Conservation (phyloP, 2,113 vertebrate species). For the Pelodiscus sinensis region DNA sequence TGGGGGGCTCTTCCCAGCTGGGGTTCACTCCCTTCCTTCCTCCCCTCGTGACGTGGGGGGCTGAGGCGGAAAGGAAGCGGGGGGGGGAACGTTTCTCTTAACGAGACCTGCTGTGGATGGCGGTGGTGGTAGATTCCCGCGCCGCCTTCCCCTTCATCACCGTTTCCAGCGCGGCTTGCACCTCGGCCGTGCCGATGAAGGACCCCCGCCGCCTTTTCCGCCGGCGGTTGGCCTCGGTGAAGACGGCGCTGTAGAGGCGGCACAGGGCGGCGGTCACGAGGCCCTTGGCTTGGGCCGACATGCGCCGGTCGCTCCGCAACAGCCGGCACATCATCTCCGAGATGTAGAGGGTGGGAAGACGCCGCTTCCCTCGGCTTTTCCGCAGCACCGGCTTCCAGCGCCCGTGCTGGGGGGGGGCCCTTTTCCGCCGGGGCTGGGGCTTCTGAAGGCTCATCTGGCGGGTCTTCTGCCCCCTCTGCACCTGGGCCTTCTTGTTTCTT, state of each 20-base stretch:
- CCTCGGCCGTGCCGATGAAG: neutral
- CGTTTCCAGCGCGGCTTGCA: neutral
- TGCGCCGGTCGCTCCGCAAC: neutral
- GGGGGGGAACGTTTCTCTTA: neutral
- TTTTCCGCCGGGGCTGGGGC: neutral
- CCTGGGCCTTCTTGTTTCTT: neutral
- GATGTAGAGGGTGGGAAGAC: neutral
- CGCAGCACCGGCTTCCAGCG: neutral
- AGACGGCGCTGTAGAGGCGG: neutral
- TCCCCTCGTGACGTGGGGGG: neutral
- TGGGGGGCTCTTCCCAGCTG: neutral
- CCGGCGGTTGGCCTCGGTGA: neutral
- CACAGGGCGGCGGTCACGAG: constrained; percentile 5
- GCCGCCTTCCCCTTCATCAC: neutral
- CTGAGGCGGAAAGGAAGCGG: neutral
- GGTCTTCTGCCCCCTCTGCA: neutral
- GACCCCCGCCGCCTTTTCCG: neutral
- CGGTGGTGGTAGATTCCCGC: neutral
- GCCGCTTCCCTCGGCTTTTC: neutral
- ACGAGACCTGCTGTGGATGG: neutral
- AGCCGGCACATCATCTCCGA: neutral
- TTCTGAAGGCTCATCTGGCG: neutral
- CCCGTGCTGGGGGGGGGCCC: neutral
- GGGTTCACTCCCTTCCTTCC: neutral
- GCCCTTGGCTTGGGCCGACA: constrained; percentile 8